phyloP scores from a whole-genome alignment of 2,113 vertebrate genomes.

The Puntigrus tetrazona region DNA sequence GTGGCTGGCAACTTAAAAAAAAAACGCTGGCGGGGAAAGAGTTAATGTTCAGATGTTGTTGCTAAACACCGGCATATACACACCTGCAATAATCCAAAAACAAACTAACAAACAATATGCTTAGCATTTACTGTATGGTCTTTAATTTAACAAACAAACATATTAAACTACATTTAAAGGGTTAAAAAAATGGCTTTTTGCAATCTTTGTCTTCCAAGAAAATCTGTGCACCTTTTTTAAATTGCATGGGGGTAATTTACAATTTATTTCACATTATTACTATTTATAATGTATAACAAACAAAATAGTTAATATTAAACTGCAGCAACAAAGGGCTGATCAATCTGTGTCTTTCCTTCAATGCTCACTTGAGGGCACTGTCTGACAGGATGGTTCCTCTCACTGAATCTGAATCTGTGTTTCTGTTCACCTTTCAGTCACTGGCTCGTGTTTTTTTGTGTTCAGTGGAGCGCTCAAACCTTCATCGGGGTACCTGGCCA shows the following conservation, averaged over 20 bases:
- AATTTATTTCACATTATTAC: neutral
- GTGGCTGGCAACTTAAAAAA: no score
- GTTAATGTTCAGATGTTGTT: no score
- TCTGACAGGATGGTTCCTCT: neutral
- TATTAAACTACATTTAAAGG: no score
- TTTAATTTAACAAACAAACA: no score
- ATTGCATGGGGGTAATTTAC: neutral
- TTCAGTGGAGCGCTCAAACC: slow-evolving; percentile 97
- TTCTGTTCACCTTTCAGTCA: slow-evolving; percentile 82
- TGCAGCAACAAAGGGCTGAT: neutral
- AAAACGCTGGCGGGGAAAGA: no score
- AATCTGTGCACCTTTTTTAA: neutral
- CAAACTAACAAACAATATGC: no score
- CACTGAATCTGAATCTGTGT: neutral
- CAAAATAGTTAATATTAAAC: neutral
- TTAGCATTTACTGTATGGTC: no score
- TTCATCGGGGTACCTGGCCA: slow-evolving; percentile 93
- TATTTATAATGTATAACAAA: neutral
- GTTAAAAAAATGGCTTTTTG: no score
- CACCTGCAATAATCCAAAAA: no score
- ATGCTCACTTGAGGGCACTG: slow-evolving; percentile 30
- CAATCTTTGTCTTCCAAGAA: no score
- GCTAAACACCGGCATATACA: no score
- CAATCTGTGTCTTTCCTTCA: neutral
- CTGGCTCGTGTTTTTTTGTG: slow-evolving; percentile 97